Conservation (phyloP, 2,113 vertebrate genomes). For the Agapornis roseicollis region DNA sequence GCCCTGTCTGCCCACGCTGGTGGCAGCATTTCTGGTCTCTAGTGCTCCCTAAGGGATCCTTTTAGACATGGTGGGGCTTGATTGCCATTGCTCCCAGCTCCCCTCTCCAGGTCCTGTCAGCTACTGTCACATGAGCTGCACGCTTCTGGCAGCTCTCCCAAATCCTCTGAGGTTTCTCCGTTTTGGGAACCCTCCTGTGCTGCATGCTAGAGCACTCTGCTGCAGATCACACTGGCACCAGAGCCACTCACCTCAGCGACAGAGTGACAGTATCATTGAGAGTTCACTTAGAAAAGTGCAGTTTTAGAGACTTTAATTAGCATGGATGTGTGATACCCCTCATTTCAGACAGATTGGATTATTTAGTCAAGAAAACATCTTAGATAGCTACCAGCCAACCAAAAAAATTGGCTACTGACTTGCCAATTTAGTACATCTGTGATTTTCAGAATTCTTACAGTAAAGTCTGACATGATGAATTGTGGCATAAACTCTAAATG, state of each 20-base stretch:
- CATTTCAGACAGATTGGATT: background rate
- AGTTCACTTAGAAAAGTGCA: background rate
- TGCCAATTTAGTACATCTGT: background rate
- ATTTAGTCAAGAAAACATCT: background rate
- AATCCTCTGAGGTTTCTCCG: background rate
- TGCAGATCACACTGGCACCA: fast-evolving
- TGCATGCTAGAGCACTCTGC: background rate
- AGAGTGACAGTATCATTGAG: background rate
- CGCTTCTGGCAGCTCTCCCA: background rate
- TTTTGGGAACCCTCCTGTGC: background rate
- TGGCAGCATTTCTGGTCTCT: background rate
- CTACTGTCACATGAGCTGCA: background rate
- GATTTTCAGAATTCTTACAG: background rate
- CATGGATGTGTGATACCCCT: background rate
- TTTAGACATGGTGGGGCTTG: background rate
- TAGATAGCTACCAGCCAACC: background rate
- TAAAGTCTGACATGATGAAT: background rate
- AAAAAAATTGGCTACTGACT: background rate
- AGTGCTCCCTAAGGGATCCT: background rate
- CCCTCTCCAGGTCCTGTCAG: fast-evolving
- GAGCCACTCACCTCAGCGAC: fast-evolving
- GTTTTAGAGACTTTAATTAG: background rate
- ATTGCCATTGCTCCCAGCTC: background rate
- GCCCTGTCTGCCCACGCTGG: background rate
- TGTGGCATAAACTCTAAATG: background rate